Evolutionary conservation across 2,797 vertebrate species (phyloP).

Genomic region (Trachurus trachurus): DNA sequence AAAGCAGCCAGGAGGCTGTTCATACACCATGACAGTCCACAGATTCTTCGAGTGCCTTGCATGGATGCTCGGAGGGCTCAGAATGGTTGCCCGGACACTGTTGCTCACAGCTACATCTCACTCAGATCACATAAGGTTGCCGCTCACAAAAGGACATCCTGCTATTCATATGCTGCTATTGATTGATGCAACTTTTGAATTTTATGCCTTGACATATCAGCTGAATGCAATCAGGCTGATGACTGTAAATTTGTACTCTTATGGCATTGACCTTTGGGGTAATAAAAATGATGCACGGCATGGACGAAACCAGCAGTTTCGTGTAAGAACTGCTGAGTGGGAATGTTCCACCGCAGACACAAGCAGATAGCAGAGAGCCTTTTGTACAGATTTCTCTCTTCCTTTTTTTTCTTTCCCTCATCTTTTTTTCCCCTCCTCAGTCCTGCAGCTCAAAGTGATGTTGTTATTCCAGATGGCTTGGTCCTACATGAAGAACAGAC

Average conservation of each 20-base stretch:
- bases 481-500: conserved; percentile 61
- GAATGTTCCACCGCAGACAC: conserved; percentile 46
- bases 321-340: conserved; percentile 56
- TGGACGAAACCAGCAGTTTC: conserved; percentile 44
- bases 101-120: conserved; percentile 66
- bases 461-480: conserved; percentile 74
- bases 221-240: conserved; percentile 42
- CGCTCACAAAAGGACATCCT: conserved; percentile 47
- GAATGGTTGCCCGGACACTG: conserved; percentile 65
- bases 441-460: conserved; percentile 55
- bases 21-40: conserved; percentile 67
- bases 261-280: conserved; percentile 49
- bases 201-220: conserved; percentile 40
- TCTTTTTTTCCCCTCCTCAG: conserved; percentile 63
- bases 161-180: conserved; percentile 41
- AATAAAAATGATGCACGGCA: conserved; percentile 53
- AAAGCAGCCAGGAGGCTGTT: conserved; percentile 65
- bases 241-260: conserved; percentile 45
- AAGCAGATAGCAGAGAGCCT: conserved; percentile 30
- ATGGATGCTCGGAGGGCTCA: conserved; percentile 55
- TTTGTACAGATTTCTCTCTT: conserved; percentile 39
- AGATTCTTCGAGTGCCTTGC: conserved; percentile 75
- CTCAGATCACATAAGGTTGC: conserved; percentile 39
- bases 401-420: conserved; percentile 45
- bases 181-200: conserved; percentile 48